Evolutionary conservation across 92 coral and sea anemone genomes (phyloP).

Genomic region (Epizoanthus fatuus): DNA sequence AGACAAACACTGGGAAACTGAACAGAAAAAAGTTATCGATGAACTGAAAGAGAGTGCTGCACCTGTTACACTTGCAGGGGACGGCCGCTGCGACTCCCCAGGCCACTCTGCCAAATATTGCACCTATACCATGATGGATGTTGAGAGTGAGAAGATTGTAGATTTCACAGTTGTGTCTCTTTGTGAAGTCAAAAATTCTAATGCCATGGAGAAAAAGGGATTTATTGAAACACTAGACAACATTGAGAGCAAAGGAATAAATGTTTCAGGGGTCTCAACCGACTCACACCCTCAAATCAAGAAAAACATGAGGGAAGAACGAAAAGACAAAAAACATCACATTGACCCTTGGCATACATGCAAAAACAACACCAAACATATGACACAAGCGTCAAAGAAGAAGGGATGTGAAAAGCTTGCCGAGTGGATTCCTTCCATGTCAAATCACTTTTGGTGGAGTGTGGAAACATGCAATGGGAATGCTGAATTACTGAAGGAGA

Average conservation of each 20-base stretch:
- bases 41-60: slow-evolving; percentile 24
- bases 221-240: slow-evolving; percentile 5
- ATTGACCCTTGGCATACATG: slow-evolving; percentile 53
- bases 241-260: slow-evolving; percentile 1
- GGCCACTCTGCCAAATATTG: slow-evolving; percentile 55
- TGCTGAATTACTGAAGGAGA: slow-evolving; percentile 32
- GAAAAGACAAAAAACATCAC: slow-evolving; percentile 36
- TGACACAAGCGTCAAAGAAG: slow-evolving; percentile 30
- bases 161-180: slow-evolving; percentile 54
- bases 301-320: slow-evolving; percentile 37
- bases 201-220: slow-evolving; percentile 66
- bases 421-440: slow-evolving; percentile 40
- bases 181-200: slow-evolving; percentile 44
- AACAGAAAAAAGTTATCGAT: slow-evolving; percentile 18
- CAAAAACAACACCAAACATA: slow-evolving; percentile 35
- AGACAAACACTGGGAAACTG: slow-evolving; percentile 31
- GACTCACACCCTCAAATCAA: slow-evolving; percentile 50
- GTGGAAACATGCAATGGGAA: slow-evolving; percentile 39
- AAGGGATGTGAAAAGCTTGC: slow-evolving; percentile 12
- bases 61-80: slow-evolving; percentile 39
- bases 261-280: not conserved
- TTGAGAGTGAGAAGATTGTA: slow-evolving; percentile 38
- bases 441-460: slow-evolving; percentile 58
- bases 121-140: slow-evolving; percentile 53
- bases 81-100: slow-evolving; percentile 47